phyloP scores from a whole-genome alignment of 2,888 invertebrate genomes.

The Alentia gelatinosa region DNA sequence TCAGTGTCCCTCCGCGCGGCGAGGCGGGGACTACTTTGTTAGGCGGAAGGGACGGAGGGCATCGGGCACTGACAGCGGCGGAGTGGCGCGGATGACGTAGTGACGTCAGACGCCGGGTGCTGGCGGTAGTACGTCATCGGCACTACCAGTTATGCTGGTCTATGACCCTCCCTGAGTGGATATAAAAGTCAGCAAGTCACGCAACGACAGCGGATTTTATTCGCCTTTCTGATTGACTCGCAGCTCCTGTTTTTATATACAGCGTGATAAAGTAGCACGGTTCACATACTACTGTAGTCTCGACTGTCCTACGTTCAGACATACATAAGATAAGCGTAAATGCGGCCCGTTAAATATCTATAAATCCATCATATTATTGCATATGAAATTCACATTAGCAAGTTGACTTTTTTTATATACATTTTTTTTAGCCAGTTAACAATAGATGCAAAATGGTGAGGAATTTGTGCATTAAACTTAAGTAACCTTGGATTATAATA shows the following conservation, averaged over 20 bases:
- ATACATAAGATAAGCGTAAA: no score
- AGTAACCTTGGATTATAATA: no score
- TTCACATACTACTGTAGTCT: background rate
- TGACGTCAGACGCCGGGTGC: background rate
- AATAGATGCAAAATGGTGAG: no score
- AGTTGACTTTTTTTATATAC: no score
- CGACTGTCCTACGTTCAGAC: no score
- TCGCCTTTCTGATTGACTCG: background rate
- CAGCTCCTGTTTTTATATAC: background rate
- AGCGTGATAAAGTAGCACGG: background rate
- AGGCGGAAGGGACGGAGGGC: background rate
- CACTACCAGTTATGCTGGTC: background rate
- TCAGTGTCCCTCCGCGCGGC: background rate
- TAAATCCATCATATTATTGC: no score
- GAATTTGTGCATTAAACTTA: no score
- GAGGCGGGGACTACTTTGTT: background rate
- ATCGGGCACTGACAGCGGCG: background rate
- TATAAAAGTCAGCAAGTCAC: background rate
- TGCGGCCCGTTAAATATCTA: no score
- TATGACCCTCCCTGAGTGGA: background rate
- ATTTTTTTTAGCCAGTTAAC: no score
- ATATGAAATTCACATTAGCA: no score
- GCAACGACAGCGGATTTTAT: background rate
- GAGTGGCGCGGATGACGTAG: background rate
- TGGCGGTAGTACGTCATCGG: background rate